Base-by-base conservation (phyloP, 2,797 vertebrate genomes). In the Clarias laeviceps region DNA sequence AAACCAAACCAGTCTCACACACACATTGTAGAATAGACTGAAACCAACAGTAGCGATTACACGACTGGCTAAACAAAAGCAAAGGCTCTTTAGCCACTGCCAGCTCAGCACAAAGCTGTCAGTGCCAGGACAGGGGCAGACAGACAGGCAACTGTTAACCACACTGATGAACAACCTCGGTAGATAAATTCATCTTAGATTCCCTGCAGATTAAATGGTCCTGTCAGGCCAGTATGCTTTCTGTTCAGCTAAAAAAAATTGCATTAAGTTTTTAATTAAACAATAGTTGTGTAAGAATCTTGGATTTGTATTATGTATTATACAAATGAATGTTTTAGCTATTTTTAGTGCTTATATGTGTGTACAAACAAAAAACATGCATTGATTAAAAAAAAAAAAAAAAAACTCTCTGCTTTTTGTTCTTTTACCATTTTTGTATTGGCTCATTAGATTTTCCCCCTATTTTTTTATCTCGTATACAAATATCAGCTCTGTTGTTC, bases 11-110 rank as follows among this genome's bases (percentile, higher is more conserved):
- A 54, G 62, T 65, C 78, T 50, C 62, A 66, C 24, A 45, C 57
- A 59, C 22, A 24, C 40, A 45, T 20, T 65, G 78, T 50, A 80
- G 45, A 37, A 65, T 80, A 65, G 24, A 66, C 62, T 34, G 80
- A 87, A 88, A 84, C 90, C 82, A 87, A 90, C 85, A 83, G 89
- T 80, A 84, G 88, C 81, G 90, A 94, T 93, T 92, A 93, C 73
- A 80, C 82, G 84, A 90, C 86, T 89, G 87, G 83, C 57, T 86
- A 91, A 90, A 90, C 91, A 89, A 32, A 88, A 74, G 66, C 82
- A 88, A 91, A 91, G 77, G 86, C 80, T 62, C 61, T 18, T 1
- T 73, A 90, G 83, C 92, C 91, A 89, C 84, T 68, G 90, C 85
- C 87, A 82, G 61, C 82, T 85, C 85, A 87, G 82, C 82, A 84